Percentiles rank a stretch among this genome's conserved stretches.
phyloP scores from a whole-genome alignment of 1,140 invertebrate species.

The Periplaneta americana region DNA sequence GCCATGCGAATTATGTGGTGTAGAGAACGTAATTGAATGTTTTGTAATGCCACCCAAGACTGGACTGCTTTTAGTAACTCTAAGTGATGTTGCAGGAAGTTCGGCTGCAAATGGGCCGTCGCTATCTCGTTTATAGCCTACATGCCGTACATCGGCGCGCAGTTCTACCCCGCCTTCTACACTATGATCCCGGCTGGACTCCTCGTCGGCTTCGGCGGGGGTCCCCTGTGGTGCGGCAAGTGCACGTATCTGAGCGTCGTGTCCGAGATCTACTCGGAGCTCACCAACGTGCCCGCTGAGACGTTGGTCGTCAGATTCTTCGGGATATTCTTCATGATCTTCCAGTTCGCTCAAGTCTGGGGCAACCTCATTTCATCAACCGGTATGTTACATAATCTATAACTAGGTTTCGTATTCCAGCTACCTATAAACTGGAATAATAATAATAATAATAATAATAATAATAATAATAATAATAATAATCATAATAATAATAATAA shows the following conservation, averaged over 20 bases:
- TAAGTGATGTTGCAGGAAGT: conserved; percentile 60
- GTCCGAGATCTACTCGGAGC: conserved; percentile 59
- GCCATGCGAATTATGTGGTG: no score
- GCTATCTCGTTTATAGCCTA: conserved; percentile 78
- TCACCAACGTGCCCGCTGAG: conserved; percentile 59
- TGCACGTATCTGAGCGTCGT: conserved; percentile 82
- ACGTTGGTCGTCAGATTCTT: conserved; percentile 79
- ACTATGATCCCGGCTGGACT: conserved; percentile 83
- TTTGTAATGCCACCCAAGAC: no score
- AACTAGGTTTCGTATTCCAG: no score
- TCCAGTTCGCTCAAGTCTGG: conserved; percentile 88
- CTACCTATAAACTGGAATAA: no score
- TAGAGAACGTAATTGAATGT: no score
- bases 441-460: no score
- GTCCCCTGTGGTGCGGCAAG: conserved; percentile 86
- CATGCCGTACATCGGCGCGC: conserved; percentile 79
- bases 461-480: no score
- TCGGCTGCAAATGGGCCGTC: conserved; percentile 84
- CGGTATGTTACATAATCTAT: conserved; percentile 42
- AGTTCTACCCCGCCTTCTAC: conserved; percentile 77
- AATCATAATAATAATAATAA: no score
- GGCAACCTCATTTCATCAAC: conserved; percentile 88
- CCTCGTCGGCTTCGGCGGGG: conserved; percentile 78
- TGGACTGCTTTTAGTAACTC: no score
- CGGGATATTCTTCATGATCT: conserved; percentile 89